Base-by-base conservation (phyloP, 2,797 vertebrate genomes). In the Xyrichtys novacula region DNA sequence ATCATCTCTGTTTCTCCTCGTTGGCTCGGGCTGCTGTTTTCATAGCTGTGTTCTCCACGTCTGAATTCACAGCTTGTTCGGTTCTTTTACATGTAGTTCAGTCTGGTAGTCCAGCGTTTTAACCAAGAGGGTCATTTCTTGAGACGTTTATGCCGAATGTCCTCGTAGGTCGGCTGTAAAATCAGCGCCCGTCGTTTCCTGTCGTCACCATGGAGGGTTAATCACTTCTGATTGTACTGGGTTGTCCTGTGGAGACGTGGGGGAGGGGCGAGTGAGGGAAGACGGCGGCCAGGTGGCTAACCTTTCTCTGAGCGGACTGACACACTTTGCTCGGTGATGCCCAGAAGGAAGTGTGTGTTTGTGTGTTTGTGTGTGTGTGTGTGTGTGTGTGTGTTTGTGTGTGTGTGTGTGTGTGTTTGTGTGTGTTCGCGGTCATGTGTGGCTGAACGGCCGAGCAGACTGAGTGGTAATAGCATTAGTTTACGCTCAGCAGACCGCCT, bases 401-500 rank as follows among this genome's bases (percentile, higher is more conserved):
- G 32, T 34, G 32, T 32, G 31, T 52, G 16, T 32, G 60, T 55
- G 26, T 23, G 16, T 71, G 50, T 43, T 46, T 28, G 63, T 32
- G 57, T 60, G 70, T 65, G n/a, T n/a, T n/a, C n/a, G n/a, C n/a
- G n/a, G n/a, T n/a, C n/a, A n/a, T n/a, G 39, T 63, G 69, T 23
- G 2, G 50, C 19, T 46, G 20, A 43, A 7, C 53, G 50, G 10
- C 29, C 6, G 40, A 78, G 63, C 81, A 88, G 86, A 85, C 57
- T 22, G 61, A 8, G 74, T 39, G 15, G 70, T 82, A 83, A 75
- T 72, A 71, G 76, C 66, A 81, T 89, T 85, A 89, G 61, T 48
- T 58, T 58, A 34, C 53, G 22, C 17, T 64, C 20, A 19, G 17
- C 53, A 12, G 60, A 28, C 53, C 42, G 3, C 63, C 74, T 70